phyloP scores from a whole-genome alignment of 1,140 invertebrate species.

The Antheraea pernyi region DNA sequence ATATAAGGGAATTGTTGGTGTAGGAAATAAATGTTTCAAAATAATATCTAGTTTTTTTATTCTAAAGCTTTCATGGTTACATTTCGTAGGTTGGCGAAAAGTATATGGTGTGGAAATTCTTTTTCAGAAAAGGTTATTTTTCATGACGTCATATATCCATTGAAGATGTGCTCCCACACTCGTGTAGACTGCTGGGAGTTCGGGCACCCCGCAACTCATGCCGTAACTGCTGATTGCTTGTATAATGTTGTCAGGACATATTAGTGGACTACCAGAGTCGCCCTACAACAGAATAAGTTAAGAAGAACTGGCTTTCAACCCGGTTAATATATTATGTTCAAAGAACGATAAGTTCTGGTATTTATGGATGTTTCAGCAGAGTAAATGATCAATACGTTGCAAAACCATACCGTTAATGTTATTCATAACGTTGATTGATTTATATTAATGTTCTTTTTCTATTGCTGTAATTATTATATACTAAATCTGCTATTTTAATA shows the following conservation, averaged over 20 bases:
- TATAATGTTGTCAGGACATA: conserved; percentile 78
- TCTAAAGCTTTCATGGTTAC: neutral
- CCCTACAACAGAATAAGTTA: conserved; percentile 74
- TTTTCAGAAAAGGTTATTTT: conserved; percentile 1
- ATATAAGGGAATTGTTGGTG: neutral
- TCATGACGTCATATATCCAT: conserved; percentile 48
- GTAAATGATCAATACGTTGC: too few relatives aligned
- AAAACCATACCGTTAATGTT: too few relatives aligned
- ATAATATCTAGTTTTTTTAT: neutral
- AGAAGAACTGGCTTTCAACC: too few relatives aligned
- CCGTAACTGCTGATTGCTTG: conserved; percentile 84
- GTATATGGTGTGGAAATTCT: too few relatives aligned
- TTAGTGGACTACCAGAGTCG: conserved; percentile 85
- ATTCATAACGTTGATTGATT: too few relatives aligned
- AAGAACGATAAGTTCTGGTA: too few relatives aligned
- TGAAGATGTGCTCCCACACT: conserved; percentile 68
- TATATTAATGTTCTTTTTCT: too few relatives aligned
- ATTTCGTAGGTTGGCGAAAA: neutral
- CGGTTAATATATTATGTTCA: too few relatives aligned
- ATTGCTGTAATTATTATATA: too few relatives aligned
- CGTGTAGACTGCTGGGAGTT: conserved; percentile 84
- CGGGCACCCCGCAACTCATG: conserved; percentile 80
- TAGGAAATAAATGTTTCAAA: neutral
- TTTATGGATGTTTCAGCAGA: too few relatives aligned
- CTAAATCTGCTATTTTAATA: too few relatives aligned